phyloP scores from a whole-genome alignment of 2,797 vertebrate genomes.

The Chaetodon trifasciatus region DNA sequence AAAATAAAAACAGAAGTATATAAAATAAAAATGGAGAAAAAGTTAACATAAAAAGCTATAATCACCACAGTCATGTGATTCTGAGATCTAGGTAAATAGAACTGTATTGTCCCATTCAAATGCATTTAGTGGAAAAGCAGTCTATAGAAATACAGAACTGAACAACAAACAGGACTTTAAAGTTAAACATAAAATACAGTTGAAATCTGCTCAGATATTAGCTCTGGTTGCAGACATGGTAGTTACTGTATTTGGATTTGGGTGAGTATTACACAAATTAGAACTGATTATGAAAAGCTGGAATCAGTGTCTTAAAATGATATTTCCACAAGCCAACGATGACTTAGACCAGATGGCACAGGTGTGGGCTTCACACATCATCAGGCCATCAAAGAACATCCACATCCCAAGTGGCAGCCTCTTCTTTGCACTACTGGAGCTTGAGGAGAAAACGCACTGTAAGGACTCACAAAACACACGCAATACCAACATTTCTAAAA shows the following conservation, averaged over 20 bases:
- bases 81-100: too few species aligned
- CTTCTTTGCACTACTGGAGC: conserved; percentile 25
- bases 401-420: conserved; percentile 5
- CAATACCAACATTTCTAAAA: not conserved
- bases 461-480: not conserved
- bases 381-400: conserved; percentile 33
- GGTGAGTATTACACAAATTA: too few species aligned
- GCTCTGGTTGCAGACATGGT: not conserved
- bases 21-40: too few species aligned
- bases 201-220: not conserved
- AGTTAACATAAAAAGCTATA: too few species aligned
- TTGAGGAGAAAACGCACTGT: not conserved
- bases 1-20: too few species aligned
- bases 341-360: conserved; percentile 28
- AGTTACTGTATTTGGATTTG: not conserved
- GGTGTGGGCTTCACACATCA: conserved; percentile 42
- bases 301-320: not conserved
- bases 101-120: not conserved
- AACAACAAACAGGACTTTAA: not conserved
- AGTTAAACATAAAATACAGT: not conserved
- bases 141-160: not conserved
- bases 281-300: not conserved
- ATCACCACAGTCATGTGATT: not conserved
- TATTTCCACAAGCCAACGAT: conserved; percentile 8
- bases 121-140: not conserved